Evolutionary conservation across 2,113 vertebrate species (phyloP), one percentile per base, ranked within the genome.

Genomic region (Perognathus longimembris): DNA sequence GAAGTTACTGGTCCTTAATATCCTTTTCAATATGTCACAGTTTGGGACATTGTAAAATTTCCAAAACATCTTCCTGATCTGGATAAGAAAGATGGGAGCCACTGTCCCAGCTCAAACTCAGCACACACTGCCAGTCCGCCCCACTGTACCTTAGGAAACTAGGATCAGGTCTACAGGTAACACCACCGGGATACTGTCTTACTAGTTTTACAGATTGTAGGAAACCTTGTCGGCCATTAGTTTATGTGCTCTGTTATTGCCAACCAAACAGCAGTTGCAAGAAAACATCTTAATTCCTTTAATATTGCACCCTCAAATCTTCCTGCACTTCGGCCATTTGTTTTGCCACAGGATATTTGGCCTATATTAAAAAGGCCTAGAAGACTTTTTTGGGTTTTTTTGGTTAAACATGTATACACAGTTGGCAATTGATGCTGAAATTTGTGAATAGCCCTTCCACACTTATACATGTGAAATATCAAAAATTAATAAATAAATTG

Each of bases 391-490:
- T 45, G 9, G 9, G 12, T 45, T 45, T 84, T 28, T 97, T 97
- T 97, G 97, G 96, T 98, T 97, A 90, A 97, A 96, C 95, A 96
- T 97, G 96, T 87, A 95, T 96, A 83, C 96, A 93, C 96, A 97
- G 94, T 98, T 95, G 69, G 96, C 95, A 97, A 94, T 97, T 97
- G 96, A 97, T 97, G 91, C 94, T 97, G 82, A 97, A 97, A 96
- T 94, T 91, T 98, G 97, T 98, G 91, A 96, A 81, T 97, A 98
- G 95, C 97, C 96, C 95, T 96, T 97, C 95, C 95, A 97, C 97
- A 97, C 96, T 97, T 97, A 97, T 88, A 97, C 95, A 95, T 98
- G 98, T 98, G 96, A 97, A 97, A 98, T 98, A 98, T 93, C 94
- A 75, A 91, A 80, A 92, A 45, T n/a, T 11, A 45, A 45, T 8